Conservation (phyloP, 2,888 invertebrate genomes). For the Ommatoiulus sabulosus region DNA sequence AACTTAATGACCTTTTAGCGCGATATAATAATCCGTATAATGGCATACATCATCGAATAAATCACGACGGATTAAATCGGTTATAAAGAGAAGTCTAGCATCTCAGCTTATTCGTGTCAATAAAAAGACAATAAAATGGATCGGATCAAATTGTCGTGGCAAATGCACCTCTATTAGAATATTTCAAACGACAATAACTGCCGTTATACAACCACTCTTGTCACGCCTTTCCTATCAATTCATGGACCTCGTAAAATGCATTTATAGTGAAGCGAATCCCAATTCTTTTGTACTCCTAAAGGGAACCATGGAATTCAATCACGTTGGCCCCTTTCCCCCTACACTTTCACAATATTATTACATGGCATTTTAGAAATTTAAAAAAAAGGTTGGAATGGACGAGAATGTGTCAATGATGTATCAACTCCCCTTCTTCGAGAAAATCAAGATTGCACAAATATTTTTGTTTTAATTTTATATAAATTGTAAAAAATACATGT, state of each 20-base stretch:
- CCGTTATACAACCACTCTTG: neutral
- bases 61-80: slow-evolving; percentile 5
- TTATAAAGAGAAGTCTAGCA: neutral
- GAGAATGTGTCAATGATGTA: too few species aligned
- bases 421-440: too few species aligned
- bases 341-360: too few species aligned
- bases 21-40: neutral
- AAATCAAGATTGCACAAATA: too few species aligned
- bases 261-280: neutral
- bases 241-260: neutral
- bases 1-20: neutral
- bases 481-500: too few species aligned
- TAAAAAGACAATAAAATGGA: slow-evolving; percentile 8
- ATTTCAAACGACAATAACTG: slow-evolving; percentile 13
- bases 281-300: neutral
- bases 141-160: neutral
- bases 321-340: too few species aligned
- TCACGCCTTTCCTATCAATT: slow-evolving; percentile 3
- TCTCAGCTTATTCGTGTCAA: neutral
- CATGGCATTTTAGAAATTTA: too few species aligned
- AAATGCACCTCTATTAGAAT: neutral
- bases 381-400: too few species aligned
- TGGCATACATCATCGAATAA: neutral
- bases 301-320: neutral
- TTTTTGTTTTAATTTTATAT: too few species aligned